Percentiles rank a stretch among this genome's conserved stretches.
Evolutionary conservation across 1,140 invertebrate genomes (phyloP).

Genomic region (Aphis gossypii): DNA sequence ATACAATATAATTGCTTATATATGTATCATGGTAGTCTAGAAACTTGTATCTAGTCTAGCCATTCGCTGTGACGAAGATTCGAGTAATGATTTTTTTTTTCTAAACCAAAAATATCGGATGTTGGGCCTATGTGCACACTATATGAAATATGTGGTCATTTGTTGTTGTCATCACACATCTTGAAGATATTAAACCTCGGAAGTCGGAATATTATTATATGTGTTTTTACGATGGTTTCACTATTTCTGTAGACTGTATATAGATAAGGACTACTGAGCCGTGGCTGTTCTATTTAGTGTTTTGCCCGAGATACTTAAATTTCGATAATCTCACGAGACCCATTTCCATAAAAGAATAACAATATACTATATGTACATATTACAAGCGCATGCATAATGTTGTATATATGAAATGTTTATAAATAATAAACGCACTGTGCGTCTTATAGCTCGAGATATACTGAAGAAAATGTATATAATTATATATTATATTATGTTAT

Average conservation of each 20-base stretch:
- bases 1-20: background rate
- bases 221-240: background rate
- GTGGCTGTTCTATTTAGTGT: background rate
- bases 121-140: background rate
- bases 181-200: constrained; percentile 41
- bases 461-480: background rate
- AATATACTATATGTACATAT: background rate
- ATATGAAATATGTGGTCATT: background rate
- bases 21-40: background rate
- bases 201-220: background rate
- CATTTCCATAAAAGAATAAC: background rate
- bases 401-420: background rate
- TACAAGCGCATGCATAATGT: background rate
- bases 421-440: background rate
- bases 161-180: constrained; percentile 19
- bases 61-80: background rate
- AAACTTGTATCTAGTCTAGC: background rate
- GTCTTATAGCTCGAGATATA: no score
- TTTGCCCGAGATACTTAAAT: background rate
- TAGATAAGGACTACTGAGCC: background rate
- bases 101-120: background rate
- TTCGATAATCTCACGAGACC: constrained; percentile 10
- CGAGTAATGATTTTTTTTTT: background rate
- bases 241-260: background rate
- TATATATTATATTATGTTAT: background rate